Evolutionary conservation across 2,113 vertebrate species (phyloP).

Genomic region (Petaurus breviceps): DNA sequence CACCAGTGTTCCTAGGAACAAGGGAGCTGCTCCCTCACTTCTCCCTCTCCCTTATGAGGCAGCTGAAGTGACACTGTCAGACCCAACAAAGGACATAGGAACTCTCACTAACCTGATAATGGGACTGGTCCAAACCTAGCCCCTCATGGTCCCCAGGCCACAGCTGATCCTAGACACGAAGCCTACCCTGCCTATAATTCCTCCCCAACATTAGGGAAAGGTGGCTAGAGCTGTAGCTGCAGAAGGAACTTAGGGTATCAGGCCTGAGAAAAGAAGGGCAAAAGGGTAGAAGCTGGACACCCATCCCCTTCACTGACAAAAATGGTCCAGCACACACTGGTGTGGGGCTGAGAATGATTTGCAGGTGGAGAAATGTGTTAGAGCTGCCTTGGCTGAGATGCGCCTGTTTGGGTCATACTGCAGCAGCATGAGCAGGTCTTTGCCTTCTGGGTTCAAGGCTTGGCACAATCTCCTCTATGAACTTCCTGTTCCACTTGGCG

Average conservation of each 20-base stretch:
- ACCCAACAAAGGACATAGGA: slow-evolving; percentile 44
- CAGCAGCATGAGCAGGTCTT: slow-evolving; percentile 83
- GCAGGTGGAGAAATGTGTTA: slow-evolving; percentile 78
- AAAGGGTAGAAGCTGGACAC: not conserved
- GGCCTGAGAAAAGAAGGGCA: not conserved
- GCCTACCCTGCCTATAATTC: not conserved
- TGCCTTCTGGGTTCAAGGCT: slow-evolving; percentile 81
- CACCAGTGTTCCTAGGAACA: not conserved
- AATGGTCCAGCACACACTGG: slow-evolving; percentile 14
- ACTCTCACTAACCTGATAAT: not conserved
- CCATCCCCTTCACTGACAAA: slow-evolving; percentile 52
- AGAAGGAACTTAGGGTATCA: not conserved
- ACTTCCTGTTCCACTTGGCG: slow-evolving; percentile 83
- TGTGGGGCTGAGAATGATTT: slow-evolving; percentile 25
- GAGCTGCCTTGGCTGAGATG: slow-evolving; percentile 85
- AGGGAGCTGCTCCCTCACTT: rapidly evolving
- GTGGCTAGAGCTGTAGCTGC: not conserved
- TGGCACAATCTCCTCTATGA: slow-evolving; percentile 80
- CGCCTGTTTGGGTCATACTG: slow-evolving; percentile 82
- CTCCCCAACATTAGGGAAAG: not conserved
- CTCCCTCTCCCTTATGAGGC: rapidly evolving
- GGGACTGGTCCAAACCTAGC: not conserved
- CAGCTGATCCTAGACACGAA: not conserved
- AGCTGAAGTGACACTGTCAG: not conserved
- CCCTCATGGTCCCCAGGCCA: not conserved